Evolutionary conservation across 2,888 invertebrate species (phyloP).

Genomic region (Tiphia femorata): DNA sequence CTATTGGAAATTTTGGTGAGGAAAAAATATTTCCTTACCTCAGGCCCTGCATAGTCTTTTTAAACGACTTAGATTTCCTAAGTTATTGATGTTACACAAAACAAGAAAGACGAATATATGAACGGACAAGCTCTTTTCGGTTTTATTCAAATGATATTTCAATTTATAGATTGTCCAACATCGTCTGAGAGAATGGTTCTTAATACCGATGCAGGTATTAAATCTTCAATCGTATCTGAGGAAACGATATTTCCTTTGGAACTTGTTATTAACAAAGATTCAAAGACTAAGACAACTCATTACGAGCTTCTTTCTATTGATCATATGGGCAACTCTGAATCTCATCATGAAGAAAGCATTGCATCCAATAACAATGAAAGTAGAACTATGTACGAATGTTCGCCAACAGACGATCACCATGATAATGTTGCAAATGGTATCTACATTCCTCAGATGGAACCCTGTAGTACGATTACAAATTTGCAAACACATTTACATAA

Average conservation of each 20-base stretch:
- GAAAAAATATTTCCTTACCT: no score
- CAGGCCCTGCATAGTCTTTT: no score
- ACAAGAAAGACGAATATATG: no score
- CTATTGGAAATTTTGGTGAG: conserved; percentile 38
- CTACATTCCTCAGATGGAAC: conserved; percentile 28
- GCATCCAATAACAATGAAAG: conserved; percentile 8
- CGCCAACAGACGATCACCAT: conserved; percentile 1
- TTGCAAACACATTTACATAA: conserved; percentile 17
- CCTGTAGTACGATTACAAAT: conserved; percentile 18
- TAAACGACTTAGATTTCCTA: no score
- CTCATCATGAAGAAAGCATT: conserved; percentile 4
- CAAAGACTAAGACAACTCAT: conserved; percentile 17
- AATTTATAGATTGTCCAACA: conserved; percentile 15
- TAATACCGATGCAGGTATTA: background rate
- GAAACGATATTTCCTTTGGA: conserved; percentile 40
- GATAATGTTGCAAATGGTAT: conserved; percentile 9
- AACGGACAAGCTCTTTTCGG: background rate
- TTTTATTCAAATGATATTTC: conserved; percentile 6
- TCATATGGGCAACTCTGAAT: conserved; percentile 5
- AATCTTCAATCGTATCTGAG: conserved; percentile 16
- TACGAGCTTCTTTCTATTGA: conserved; percentile 12
- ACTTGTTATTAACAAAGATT: conserved; percentile 44
- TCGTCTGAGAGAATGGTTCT: background rate
- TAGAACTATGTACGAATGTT: background rate
- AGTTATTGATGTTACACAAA: no score